phyloP scores from a whole-genome alignment of 2,113 vertebrate genomes.

The Muntiacus muntjak region DNA sequence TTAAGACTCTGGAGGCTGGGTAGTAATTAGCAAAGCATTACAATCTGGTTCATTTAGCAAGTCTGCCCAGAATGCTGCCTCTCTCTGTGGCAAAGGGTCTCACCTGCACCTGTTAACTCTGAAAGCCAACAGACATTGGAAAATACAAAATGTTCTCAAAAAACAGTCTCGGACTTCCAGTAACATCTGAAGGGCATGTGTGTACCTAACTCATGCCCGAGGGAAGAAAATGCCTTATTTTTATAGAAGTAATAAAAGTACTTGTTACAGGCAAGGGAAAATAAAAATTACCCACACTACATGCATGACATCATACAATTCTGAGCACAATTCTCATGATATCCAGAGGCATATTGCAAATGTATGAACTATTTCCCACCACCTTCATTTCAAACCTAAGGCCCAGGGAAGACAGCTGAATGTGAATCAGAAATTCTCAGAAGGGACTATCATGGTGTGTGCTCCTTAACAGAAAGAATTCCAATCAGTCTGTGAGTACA shows the following conservation, averaged over 20 bases:
- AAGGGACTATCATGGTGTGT: background rate
- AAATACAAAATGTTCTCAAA: background rate
- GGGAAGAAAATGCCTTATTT: background rate
- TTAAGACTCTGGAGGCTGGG: background rate
- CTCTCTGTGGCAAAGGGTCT: background rate
- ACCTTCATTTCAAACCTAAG: background rate
- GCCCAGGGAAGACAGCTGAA: background rate
- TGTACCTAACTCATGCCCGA: background rate
- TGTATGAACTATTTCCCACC: background rate
- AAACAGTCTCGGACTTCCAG: background rate
- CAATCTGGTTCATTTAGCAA: background rate
- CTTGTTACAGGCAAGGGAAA: background rate
- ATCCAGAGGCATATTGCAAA: background rate
- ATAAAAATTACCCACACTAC: background rate
- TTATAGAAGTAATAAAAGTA: background rate
- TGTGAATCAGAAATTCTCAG: background rate
- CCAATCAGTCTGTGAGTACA: conserved; percentile 83
- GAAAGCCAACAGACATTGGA: background rate
- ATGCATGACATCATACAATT: background rate
- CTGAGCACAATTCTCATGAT: background rate
- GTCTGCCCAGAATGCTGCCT: background rate
- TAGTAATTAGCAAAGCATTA: background rate
- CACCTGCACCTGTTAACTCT: background rate
- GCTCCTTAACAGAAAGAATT: conserved; percentile 56
- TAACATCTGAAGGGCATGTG: background rate